phyloP scores from a whole-genome alignment of 2,797 vertebrate genomes.

The Pseudopleuronectes americanus region DNA sequence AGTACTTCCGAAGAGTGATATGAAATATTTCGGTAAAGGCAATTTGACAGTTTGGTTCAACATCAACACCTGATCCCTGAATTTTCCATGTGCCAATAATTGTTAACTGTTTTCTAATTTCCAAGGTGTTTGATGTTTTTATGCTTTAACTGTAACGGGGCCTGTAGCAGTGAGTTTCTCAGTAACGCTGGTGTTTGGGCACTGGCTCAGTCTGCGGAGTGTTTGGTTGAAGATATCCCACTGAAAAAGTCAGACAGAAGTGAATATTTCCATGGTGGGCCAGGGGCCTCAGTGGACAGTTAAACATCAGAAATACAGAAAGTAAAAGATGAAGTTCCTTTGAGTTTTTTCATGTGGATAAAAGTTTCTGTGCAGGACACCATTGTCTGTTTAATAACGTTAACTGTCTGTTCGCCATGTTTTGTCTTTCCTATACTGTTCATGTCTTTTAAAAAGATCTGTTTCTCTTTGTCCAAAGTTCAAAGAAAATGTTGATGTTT shows the following conservation, averaged over 20 bases:
- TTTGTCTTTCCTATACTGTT: conserved; percentile 2
- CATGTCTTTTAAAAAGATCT: conserved; percentile 16
- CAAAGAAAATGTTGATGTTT: conserved; percentile 5
- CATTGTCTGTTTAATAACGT: not conserved
- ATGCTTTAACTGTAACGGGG: conserved; percentile 36
- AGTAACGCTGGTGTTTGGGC: not conserved
- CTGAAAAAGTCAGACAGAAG: conserved; percentile 3
- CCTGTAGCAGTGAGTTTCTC: not conserved
- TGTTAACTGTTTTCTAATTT: conserved; percentile 32
- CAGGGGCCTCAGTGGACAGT: not conserved
- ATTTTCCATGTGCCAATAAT: conserved; percentile 32
- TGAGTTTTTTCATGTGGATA: not conserved
- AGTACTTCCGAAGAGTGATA: not conserved
- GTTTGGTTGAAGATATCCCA: too few species aligned
- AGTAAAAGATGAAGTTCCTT: not conserved
- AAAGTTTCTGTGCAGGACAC: not conserved
- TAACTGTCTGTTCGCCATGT: not conserved
- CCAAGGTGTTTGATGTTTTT: conserved; percentile 19
- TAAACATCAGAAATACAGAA: conserved; percentile 3
- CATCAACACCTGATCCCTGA: conserved; percentile 23
- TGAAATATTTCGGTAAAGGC: not conserved
- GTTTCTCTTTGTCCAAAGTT: not conserved
- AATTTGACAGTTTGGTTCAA: conserved; percentile 9
- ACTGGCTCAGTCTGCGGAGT: conserved; percentile 1
- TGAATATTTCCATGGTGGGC: not conserved